Base-by-base conservation (phyloP, 1,140 invertebrate species). In the Stratiolaelaps scimitus region DNA sequence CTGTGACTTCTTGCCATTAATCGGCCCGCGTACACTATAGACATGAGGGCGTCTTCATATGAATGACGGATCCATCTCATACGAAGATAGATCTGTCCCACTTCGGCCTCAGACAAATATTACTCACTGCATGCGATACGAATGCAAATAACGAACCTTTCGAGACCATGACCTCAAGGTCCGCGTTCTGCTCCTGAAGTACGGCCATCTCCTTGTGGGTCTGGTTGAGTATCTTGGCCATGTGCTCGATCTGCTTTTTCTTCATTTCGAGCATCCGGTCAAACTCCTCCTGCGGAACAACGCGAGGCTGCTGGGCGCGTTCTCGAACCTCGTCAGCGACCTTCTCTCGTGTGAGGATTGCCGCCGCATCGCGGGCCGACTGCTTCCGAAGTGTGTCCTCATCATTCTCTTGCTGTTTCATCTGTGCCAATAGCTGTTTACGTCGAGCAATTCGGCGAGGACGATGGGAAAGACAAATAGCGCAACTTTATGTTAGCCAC, bases 181-280 rank as follows among this genome's bases (percentile, higher is more conserved):
- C 53, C 6, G 53, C 53, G 26, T 60, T 60, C 53, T 60, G 53
- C 53, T 60, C 53, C 26, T 60, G 53, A 15, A 60, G 53, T 17
- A 60, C 34, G 17, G 53, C 53, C 26, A 60, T 26, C 53, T 60
- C 53, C 23, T 60, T 60, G 53, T 60, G 26, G 1, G 53, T 60
- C 26, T 26, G 26, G 53, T 60, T 60, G 1, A 60, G 23, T 17
- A 60, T 23, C 34, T 60, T 60, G 23, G 53, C 53, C 53, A 60
- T 60, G 53, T 60, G 53, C 53, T 60, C 53, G 23, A 60, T 60
- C 23, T 60, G 53, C 23, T 60, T 60, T 23, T 34, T 26, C 53
- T 60, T 60, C 53, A 60, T 60, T 60, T 60, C 53, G 2, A 60
- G 53, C 53, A 60, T 60, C 10, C 34, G 53, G 10, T 60, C 53